Evolutionary conservation across 2,113 vertebrate genomes (phyloP).

Genomic region (Mugil cephalus): DNA sequence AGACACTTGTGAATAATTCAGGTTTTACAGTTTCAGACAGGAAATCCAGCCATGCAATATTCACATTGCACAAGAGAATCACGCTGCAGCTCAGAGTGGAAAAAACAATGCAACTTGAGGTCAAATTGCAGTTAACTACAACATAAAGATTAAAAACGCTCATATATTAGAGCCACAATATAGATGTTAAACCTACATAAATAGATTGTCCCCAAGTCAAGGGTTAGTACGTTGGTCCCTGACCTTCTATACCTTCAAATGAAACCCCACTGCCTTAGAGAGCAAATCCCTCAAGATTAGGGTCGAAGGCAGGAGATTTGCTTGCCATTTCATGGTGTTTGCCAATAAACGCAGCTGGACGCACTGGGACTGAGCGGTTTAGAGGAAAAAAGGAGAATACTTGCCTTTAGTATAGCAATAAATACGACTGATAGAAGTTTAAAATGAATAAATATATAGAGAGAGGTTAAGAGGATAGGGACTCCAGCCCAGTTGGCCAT

Average conservation of each 20-base stretch:
- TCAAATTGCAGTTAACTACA: background rate
- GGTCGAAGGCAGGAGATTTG: slow-evolving; percentile 27
- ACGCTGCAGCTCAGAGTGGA: background rate
- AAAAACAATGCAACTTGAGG: background rate
- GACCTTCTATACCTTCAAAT: slow-evolving; percentile 42
- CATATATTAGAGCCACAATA: background rate
- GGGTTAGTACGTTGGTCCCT: slow-evolving; percentile 27
- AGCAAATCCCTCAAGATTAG: slow-evolving; percentile 43
- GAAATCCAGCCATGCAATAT: background rate
- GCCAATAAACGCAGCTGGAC: slow-evolving; percentile 22
- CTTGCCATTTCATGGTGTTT: slow-evolving; percentile 12
- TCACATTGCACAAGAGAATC: background rate
- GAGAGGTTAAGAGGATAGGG: slow-evolving; percentile 30
- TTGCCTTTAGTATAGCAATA: slow-evolving; percentile 21
- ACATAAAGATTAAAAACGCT: slow-evolving; percentile 28
- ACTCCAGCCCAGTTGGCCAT: background rate
- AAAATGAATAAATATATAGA: slow-evolving; percentile 16
- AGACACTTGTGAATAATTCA: background rate
- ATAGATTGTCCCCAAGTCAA: background rate
- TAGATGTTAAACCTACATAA: slow-evolving; percentile 22
- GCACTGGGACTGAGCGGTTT: background rate
- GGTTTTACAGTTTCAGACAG: background rate
- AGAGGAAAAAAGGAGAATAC: slow-evolving; percentile 21
- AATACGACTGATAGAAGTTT: slow-evolving; percentile 15
- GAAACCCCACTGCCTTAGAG: slow-evolving; percentile 5